These are phyloP conservation scores for Ceryle rudis DNA, from an alignment of 2,797 vertebrate species.

Conservation along the genomic window DNA sequence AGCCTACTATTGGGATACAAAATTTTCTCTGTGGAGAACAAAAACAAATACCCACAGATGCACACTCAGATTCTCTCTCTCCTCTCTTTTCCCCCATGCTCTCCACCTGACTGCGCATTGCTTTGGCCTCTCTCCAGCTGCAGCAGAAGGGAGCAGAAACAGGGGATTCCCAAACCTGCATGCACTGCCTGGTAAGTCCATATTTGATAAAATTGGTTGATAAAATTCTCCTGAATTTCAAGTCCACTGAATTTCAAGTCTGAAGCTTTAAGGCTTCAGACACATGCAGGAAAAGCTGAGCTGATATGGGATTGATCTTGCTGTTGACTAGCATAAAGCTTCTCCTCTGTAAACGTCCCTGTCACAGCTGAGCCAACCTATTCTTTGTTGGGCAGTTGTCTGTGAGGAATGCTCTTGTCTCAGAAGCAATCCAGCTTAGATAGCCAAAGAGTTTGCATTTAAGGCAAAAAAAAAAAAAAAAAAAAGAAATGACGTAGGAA, in stretches of 20 bases:
- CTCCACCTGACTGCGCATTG: rapidly evolving
- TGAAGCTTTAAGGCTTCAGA: background rate
- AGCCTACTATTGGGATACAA: background rate
- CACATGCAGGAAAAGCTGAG: background rate
- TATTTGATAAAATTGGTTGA: background rate
- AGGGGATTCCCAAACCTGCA: background rate
- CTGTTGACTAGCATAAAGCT: background rate
- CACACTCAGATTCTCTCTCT: background rate
- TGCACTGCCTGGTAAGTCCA: background rate
- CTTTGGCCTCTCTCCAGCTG: background rate
- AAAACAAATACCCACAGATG: background rate
- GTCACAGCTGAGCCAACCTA: background rate
- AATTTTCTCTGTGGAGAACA: background rate
- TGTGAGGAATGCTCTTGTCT: background rate
- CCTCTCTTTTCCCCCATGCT: background rate
- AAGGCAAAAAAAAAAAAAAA: background rate
- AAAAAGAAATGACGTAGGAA: background rate
- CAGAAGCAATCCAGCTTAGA: background rate
- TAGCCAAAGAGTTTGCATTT: background rate
- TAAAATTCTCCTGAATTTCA: background rate
- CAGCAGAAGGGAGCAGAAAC: background rate
- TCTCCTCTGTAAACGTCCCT: background rate
- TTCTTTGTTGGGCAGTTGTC: background rate
- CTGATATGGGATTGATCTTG: background rate
- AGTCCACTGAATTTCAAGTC: background rate